phyloP scores from a whole-genome alignment of 2,888 invertebrate species.

The Peribatodes rhomboidaria region DNA sequence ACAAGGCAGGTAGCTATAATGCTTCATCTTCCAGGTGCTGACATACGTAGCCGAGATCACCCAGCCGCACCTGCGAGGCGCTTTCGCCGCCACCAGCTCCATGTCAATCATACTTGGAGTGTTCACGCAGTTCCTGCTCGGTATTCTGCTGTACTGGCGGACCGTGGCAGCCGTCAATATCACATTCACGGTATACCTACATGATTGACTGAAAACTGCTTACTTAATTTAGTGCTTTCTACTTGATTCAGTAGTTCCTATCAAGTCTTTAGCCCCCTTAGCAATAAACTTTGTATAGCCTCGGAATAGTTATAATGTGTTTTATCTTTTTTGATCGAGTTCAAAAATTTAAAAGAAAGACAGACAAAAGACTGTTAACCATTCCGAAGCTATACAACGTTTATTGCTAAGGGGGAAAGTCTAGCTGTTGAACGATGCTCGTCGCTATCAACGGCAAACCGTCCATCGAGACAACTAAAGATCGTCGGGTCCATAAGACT shows the following conservation, averaged over 20 bases:
- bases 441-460: too few relatives aligned
- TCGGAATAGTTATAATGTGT: too few relatives aligned
- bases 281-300: too few relatives aligned
- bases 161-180: slow-evolving; percentile 90
- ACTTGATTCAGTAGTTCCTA: neutral
- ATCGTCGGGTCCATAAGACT: too few relatives aligned
- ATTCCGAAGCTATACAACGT: too few relatives aligned
- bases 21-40: slow-evolving; percentile 84
- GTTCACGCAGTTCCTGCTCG: slow-evolving; percentile 91
- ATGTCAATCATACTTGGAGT: slow-evolving; percentile 92
- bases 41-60: slow-evolving; percentile 95
- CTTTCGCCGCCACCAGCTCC: slow-evolving; percentile 91
- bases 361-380: too few relatives aligned
- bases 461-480: too few relatives aligned
- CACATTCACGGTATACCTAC: slow-evolving; percentile 82
- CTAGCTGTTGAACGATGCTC: too few relatives aligned
- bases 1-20: neutral
- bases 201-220: neutral
- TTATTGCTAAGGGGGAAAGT: too few relatives aligned
- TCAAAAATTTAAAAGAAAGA: too few relatives aligned
- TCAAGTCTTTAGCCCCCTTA: neutral
- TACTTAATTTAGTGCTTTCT: neutral
- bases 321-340: too few relatives aligned
- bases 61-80: slow-evolving; percentile 92
- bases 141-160: slow-evolving; percentile 90